Percentiles rank a stretch among this genome's conserved stretches.
These are phyloP conservation scores for Eristalinus aeneus DNA, from an alignment of 2,888 invertebrate genomes.

Conservation along the genomic window DNA sequence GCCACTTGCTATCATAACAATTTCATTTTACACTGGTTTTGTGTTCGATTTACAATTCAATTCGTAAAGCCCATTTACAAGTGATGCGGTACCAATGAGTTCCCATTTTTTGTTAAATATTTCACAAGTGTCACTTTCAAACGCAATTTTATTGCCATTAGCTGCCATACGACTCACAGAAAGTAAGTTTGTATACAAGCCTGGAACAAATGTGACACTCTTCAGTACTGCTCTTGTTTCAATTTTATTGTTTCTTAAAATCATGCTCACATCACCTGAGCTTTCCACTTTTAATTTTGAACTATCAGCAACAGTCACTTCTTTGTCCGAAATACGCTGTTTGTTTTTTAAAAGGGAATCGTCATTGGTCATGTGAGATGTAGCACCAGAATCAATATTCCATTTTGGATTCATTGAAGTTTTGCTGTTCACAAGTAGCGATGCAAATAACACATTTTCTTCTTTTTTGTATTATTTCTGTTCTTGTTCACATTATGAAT, in stretches of 20 bases:
- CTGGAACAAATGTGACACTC: background rate
- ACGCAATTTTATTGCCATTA: slow-evolving; percentile 7
- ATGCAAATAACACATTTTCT: background rate
- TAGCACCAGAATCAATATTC: too few species aligned
- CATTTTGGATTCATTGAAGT: background rate
- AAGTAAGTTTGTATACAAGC: slow-evolving; percentile 3
- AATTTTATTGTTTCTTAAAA: too few species aligned
- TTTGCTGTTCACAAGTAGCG: background rate
- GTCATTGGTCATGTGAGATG: background rate
- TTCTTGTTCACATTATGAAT: background rate
- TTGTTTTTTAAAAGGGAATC: background rate
- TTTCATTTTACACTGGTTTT: background rate
- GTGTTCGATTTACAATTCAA: slow-evolving; percentile 1
- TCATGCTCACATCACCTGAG: too few species aligned
- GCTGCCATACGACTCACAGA: background rate
- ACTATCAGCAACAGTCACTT: background rate
- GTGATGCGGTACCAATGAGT: slow-evolving; percentile 3
- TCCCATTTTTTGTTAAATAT: background rate
- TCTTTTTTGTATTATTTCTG: background rate
- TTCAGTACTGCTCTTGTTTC: background rate
- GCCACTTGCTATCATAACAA: background rate
- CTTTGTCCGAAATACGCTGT: background rate
- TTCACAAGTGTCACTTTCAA: slow-evolving; percentile 8
- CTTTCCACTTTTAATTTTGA: too few species aligned
- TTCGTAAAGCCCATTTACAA: background rate